phyloP scores from a whole-genome alignment of 2,797 vertebrate species.

The Sparidentex hasta region DNA sequence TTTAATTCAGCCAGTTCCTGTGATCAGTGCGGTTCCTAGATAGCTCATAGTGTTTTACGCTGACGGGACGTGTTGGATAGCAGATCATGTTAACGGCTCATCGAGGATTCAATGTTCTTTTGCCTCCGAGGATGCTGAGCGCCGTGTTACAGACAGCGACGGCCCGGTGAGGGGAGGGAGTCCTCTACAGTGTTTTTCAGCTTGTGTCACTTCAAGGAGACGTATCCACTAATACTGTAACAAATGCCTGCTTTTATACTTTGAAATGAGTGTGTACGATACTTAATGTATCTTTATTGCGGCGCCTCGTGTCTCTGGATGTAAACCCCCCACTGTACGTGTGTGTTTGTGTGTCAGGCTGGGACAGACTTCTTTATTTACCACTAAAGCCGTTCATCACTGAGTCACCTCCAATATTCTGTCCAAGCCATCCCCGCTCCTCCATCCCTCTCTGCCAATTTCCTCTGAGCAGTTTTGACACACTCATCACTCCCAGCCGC shows the following conservation, averaged over 20 bases:
- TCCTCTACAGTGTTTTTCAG: constrained; percentile 5
- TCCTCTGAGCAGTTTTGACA: constrained; percentile 56
- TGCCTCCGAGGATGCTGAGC: not conserved
- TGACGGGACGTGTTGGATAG: constrained; percentile 32
- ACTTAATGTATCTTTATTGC: constrained; percentile 19
- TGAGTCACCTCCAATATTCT: constrained; percentile 31
- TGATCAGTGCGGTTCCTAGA: not conserved
- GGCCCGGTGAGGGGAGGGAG: constrained; percentile 10
- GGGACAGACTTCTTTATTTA: constrained; percentile 40
- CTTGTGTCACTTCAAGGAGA: constrained; percentile 10
- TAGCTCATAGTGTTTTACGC: constrained; percentile 1
- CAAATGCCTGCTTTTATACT: constrained; percentile 48
- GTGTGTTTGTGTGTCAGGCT: constrained; percentile 21
- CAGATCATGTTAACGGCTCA: constrained; percentile 24
- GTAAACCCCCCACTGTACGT: not conserved
- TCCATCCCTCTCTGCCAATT: constrained; percentile 49
- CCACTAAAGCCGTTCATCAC: constrained; percentile 42
- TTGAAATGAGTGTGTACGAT: constrained; percentile 20
- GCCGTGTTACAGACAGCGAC: not conserved
- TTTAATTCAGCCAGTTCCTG: not conserved
- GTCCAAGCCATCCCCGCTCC: constrained; percentile 11
- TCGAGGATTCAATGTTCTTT: constrained; percentile 20
- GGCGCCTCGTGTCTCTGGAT: constrained; percentile 1
- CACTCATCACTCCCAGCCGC: constrained; percentile 44
- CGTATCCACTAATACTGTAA: constrained; percentile 33